phyloP scores from a whole-genome alignment of 1,140 invertebrate genomes.

The Delia radicum region DNA sequence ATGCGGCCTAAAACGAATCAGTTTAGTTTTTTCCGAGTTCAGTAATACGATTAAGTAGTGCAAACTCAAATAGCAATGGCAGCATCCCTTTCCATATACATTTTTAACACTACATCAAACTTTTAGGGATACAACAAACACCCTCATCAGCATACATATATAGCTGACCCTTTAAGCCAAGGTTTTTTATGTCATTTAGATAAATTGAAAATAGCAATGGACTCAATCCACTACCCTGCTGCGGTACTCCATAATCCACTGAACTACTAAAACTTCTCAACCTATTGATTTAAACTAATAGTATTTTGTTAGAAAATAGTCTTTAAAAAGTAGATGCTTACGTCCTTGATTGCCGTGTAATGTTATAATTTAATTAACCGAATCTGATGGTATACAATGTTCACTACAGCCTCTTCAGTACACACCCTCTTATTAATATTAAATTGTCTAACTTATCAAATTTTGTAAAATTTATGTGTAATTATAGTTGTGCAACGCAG shows the following conservation, averaged over 20 bases:
- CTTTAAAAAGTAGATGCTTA: no score
- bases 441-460: no score
- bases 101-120: neutral
- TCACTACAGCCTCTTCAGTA: no score
- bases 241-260: neutral
- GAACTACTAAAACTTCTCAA: neutral
- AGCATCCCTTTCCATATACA: neutral
- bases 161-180: neutral
- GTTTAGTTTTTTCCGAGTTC: neutral
- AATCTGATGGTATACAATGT: no score
- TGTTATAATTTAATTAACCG: no score
- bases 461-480: no score
- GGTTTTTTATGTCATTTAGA: neutral
- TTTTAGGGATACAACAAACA: neutral
- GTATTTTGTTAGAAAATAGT: neutral
- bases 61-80: neutral
- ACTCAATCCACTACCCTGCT: neutral
- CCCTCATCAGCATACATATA: neutral
- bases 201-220: neutral
- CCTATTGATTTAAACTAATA: neutral
- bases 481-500: no score
- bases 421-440: no score
- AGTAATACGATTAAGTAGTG: neutral
- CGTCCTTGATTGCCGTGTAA: no score
- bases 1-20: neutral